Base-by-base conservation (phyloP, 2,797 vertebrate species). In the Rhadinocentrus ornatus region DNA sequence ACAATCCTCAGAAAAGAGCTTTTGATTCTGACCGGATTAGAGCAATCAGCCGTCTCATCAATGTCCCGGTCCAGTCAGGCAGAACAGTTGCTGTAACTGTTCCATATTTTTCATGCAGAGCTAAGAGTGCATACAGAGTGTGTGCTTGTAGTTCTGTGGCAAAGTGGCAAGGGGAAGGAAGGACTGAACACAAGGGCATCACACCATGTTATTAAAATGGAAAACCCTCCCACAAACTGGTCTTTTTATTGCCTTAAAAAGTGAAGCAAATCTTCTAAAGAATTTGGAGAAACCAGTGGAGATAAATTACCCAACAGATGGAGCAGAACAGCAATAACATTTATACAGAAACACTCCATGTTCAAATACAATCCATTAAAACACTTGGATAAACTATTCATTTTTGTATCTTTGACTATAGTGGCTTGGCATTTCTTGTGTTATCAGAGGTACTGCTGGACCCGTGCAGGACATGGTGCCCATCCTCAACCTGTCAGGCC, bases 381-480 rank as follows among this genome's bases (percentile, higher is more conserved):
- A 31, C 27, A 39, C 4, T 16, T 39, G 15, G 0, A 48, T 22
- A 2, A 48, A 26, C 24, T 39, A 10, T 24, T 59, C 11, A 22
- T 15, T 39, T 22, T 39, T 37, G 1, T 58, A 2, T 57, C 6
- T 32, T 16, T 32, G 29, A n/a, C 27, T 50, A 10, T 41, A 18
- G 0, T 41, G 15, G 61, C 26, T 44, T 22, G 66, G 20, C 15
- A 0, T 31, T 0, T 75, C 63, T 44, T 74, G 66, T 77, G 52
- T 35, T 11, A 1, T 63, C 56, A 99, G 97, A 99, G 95, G 96
- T 99, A 75, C 95, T 99, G 82, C 88, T 99, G 92, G 97, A 99
- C 91, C 98, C 98, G 0, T 98, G 97, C 88, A 95, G 97, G 90
- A 99, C 97, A 0, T 99, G 98, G 98, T 99, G 97, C 93, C 97